Percentiles rank a stretch among this genome's conserved stretches.
These are phyloP conservation scores for Microcebus tavaratra DNA, from an alignment of 2,113 vertebrate species.

Conservation along the genomic window DNA sequence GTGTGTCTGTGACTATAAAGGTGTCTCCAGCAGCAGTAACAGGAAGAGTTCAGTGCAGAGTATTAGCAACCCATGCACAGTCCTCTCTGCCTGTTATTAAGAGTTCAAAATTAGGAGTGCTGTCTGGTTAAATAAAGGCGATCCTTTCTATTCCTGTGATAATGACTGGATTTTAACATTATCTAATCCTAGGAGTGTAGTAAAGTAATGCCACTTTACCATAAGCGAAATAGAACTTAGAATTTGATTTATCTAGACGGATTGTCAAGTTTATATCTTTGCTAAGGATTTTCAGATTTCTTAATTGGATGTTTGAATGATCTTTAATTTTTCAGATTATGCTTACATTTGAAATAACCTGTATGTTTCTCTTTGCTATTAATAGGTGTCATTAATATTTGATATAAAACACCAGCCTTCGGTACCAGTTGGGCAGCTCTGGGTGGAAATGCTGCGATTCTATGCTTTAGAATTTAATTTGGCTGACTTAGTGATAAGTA, in stretches of 20 bases:
- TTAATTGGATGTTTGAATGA: conserved; percentile 42
- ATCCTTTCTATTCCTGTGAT: neutral
- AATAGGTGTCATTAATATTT: conserved; percentile 90
- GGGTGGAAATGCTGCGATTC: conserved; percentile 96
- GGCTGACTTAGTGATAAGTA: conserved; percentile 91
- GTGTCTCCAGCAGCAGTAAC: neutral
- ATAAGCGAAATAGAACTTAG: neutral
- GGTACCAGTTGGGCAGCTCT: conserved; percentile 89
- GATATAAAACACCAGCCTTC: conserved; percentile 77
- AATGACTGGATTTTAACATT: neutral
- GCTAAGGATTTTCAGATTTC: conserved; percentile 27
- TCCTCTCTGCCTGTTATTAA: neutral
- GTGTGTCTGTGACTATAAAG: neutral
- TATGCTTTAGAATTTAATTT: conserved; percentile 94
- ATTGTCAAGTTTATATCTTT: conserved; percentile 13
- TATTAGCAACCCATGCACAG: neutral
- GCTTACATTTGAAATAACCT: conserved; percentile 13
- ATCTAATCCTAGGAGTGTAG: neutral
- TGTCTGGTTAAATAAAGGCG: neutral
- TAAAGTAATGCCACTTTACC: neutral
- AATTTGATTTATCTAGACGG: conserved; percentile 34
- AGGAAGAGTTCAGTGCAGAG: neutral
- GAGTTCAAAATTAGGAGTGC: neutral
- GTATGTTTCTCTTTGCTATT: conserved; percentile 70
- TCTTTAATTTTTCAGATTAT: conserved; percentile 28